phyloP scores from a whole-genome alignment of 2,113 vertebrate species.

The Myotis davidii region DNA sequence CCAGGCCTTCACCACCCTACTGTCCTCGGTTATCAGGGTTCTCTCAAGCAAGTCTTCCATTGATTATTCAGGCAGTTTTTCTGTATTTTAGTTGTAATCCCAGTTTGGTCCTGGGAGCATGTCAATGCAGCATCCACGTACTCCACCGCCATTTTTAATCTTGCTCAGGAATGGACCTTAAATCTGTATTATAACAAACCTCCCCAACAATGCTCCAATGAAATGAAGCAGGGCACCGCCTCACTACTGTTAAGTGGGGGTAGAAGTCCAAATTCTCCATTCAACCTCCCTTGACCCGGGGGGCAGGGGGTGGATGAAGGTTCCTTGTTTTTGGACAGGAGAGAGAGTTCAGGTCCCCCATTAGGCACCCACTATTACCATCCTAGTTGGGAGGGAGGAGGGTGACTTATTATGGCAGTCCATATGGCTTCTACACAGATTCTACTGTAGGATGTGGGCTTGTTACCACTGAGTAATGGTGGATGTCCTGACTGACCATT shows the following conservation, averaged over 20 bases:
- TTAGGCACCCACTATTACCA: background rate
- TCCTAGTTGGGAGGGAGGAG: too few species aligned
- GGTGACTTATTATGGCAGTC: background rate
- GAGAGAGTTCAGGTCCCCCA: background rate
- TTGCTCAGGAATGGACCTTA: background rate
- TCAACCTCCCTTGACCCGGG: background rate
- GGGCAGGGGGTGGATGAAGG: background rate
- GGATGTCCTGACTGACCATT: background rate
- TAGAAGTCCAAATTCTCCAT: background rate
- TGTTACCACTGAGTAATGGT: background rate
- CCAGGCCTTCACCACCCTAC: too few species aligned
- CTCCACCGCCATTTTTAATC: too few species aligned
- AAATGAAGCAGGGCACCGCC: background rate
- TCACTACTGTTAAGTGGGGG: background rate
- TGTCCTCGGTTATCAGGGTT: too few species aligned
- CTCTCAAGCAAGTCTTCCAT: too few species aligned
- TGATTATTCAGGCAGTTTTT: too few species aligned
- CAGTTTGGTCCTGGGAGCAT: too few species aligned
- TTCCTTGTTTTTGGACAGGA: background rate
- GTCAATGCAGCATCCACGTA: too few species aligned
- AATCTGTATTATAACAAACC: background rate
- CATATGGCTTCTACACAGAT: background rate
- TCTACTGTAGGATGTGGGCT: background rate
- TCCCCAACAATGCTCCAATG: background rate
- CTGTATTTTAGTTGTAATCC: too few species aligned